Percentiles rank a stretch among this genome's conserved stretches.
These are phyloP conservation scores for Synanthedon formicaeformis DNA, from an alignment of 2,888 invertebrate species.

Conservation along the genomic window DNA sequence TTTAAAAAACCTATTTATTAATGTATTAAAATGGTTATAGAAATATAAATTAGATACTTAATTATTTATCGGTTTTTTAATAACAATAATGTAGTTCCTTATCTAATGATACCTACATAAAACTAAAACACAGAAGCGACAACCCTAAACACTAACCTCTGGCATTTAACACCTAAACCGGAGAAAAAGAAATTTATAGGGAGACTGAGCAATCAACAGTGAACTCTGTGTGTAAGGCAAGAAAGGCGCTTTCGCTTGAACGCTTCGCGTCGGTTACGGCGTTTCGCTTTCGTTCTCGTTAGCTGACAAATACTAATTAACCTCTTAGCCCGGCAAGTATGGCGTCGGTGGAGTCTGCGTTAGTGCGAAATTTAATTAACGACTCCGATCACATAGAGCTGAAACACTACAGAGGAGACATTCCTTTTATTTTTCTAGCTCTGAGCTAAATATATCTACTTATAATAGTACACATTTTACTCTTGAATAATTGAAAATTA, in stretches of 20 bases:
- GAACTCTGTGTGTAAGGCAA: neutral
- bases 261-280: neutral
- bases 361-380: slow-evolving; percentile 28
- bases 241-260: neutral
- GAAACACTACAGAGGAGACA: slow-evolving; percentile 5
- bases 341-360: slow-evolving; percentile 20
- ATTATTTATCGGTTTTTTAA: too few species aligned
- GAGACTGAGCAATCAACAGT: neutral
- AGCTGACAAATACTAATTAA: slow-evolving; percentile 45
- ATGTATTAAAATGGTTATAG: too few species aligned
- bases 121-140: neutral
- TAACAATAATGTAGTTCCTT: too few species aligned
- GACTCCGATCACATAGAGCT: slow-evolving; percentile 12
- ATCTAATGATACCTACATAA: too few species aligned
- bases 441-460: neutral
- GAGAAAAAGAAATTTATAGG: neutral
- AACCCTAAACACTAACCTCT: slow-evolving; percentile 1
- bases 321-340: slow-evolving; percentile 30
- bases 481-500: too few species aligned
- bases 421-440: slow-evolving; percentile 2
- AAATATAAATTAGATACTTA: too few species aligned
- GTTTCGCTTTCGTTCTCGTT: neutral
- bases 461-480: neutral
- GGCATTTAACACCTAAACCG: neutral
- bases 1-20: too few species aligned